Evolutionary conservation across 2,888 invertebrate genomes (phyloP), one percentile per base, ranked within the genome.

Genomic region (Drosophila peninsularis): DNA sequence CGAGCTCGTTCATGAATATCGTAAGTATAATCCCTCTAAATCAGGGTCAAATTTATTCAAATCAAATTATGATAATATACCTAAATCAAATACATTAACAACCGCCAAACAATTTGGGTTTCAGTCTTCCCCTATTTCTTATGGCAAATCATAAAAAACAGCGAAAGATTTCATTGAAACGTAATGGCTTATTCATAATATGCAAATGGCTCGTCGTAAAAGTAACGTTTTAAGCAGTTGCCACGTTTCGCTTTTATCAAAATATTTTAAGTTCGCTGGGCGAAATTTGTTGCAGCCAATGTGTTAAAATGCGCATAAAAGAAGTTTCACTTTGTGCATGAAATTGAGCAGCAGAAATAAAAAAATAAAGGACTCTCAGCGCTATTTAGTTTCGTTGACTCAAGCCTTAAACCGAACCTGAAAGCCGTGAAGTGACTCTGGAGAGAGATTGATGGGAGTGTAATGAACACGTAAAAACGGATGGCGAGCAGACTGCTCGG

Each of bases 101-200:
- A 45, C 37, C 47, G 21, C 14, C 19, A 19, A 52, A 5, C 45
- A 36, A 34, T 44, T 34, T 32, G 32, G 39, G 52, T 41, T 13
- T 44, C 34, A 36, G 21, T 50, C 32, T 13, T 14, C 5, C 42
- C 42, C 36, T 14, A 49, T 61, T 47, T 70, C 58, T 39, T 55
- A 50, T 44, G 37, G 57, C 7, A 44, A 39, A 58, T 24, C 57
- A 62, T 65, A 65, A 75, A 75, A 64, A 52, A 68, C 54, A 53
- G 41, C 55, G 30, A 61, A 69, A 60, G 47, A 52, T 63, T 69
- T 68, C 27, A 64, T 61, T 65, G 63, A 64, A 72, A 74, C 66
- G 56, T 63, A 68, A 75, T 75, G 49, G 45, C 77, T 70, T 62
- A 81, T 77, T 81, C 77, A 72, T 77, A 76, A 74, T 72, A 87